Base-by-base conservation (phyloP, 2,888 invertebrate species). In the Epinotia demarniana region DNA sequence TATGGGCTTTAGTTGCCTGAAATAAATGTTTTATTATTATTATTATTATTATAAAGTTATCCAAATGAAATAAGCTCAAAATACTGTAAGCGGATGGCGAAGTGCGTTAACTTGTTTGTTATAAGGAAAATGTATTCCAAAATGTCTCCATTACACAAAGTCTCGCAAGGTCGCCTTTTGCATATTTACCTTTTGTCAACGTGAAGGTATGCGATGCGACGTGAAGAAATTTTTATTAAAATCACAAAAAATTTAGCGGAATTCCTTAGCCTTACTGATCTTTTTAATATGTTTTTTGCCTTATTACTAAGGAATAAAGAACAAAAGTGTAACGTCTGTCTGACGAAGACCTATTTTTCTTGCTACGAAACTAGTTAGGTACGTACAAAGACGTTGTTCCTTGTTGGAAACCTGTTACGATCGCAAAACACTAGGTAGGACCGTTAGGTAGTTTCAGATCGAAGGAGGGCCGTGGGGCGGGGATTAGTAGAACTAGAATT, bases 151-250 rank as follows among this genome's bases (percentile, higher is more conserved):
- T 70, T 70, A 39, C 27, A 60, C 53, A 13, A 70, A 58, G 70
- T 60, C 58, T 49, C 49, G 55, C 53, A 66, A 75, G 70, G 64
- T 66, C 63, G 33, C 57, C 57, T 69, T 73, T 74, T 74, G 64
- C 63, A 69, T 63, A 69, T 63, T 73, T 74, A 60, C 64, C 70
- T 19, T 75, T 75, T 75, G 75, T 75, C 64, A 60, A 27, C 49
- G 60, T 18, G 69, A 60, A 23, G 62, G 27, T n/a, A n/a, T n/a
- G n/a, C n/a, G n/a, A 75, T 64, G 58, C 39, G 64, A 64, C 63
- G 64, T 60, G 33, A 12, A 64, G 27, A n/a, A 64, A 66, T 64
- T 75, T 69, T 70, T 75, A 70, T 75, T 75, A 75, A 58, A 69
- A 46, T 69, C 23, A 23, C 58, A 46, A 69, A 58, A 69, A 69